Conservation (phyloP, 2,888 invertebrate species). For the Odontothrips loti region DNA sequence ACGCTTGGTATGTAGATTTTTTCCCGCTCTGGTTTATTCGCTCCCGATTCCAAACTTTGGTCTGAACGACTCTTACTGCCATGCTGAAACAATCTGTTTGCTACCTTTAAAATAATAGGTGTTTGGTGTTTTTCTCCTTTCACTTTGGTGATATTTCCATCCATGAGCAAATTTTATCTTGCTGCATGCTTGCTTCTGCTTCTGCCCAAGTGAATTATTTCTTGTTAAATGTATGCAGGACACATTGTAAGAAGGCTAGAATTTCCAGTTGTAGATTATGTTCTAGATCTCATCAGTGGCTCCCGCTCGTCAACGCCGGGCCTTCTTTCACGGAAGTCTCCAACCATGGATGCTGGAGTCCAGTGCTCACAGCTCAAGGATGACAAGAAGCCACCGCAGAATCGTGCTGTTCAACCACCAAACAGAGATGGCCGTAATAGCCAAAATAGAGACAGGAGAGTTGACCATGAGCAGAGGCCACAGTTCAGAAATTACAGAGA, state of each 20-base stretch:
- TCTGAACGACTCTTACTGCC: not conserved
- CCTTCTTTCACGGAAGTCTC: constrained; percentile 68
- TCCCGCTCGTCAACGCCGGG: constrained; percentile 81
- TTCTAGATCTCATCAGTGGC: constrained; percentile 68
- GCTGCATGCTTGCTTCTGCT: constrained; percentile 33
- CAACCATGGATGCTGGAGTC: constrained; percentile 78
- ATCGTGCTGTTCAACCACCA: constrained; percentile 35
- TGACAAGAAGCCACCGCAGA: constrained; percentile 43
- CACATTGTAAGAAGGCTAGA: constrained; percentile 28
- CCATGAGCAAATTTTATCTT: not conserved
- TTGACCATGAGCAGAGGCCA: constrained; percentile 12
- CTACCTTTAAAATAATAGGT: not conserved
- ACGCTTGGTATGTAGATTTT: constrained; percentile 28
- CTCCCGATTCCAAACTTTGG: not conserved
- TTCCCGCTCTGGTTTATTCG: not conserved
- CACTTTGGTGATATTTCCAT: not conserved
- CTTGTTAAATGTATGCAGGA: constrained; percentile 14
- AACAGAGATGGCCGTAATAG: constrained; percentile 35
- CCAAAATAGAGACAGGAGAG: not conserved
- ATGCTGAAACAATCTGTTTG: constrained; percentile 12
- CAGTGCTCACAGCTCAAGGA: constrained; percentile 55
- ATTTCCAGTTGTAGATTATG: constrained; percentile 46
- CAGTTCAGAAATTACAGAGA: constrained; percentile 24
- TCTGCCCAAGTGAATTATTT: not conserved
- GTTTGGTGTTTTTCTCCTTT: not conserved